Base-by-base conservation (phyloP, 2,888 invertebrate genomes). In the Sesamia inferens region DNA sequence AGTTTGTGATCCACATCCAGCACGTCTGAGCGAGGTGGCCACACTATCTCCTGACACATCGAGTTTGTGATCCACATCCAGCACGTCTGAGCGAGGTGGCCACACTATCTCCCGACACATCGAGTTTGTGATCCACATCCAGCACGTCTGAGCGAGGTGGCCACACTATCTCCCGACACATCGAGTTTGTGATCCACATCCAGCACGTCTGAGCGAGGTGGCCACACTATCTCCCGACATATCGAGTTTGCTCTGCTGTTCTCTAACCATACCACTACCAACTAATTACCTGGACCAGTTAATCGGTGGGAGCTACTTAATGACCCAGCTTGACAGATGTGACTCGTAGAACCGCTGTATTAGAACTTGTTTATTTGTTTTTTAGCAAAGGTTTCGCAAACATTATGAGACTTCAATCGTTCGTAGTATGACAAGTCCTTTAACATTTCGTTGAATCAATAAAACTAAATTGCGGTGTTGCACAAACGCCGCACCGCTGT, bases 281-380 rank as follows among this genome's bases (percentile, higher is more conserved):
- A 42, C 8, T 51, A 44, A 70, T 16, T 22, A 65, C n/a, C 11
- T 57, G 1, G 6, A 22, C 8, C 24, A 19, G 11, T 42, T 24
- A 47, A 24, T 39, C 42, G 39, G 44, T 63, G 51, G 22, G 13
- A n/a, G 22, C 59, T 31, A 64, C 13, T 48, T 70, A 39, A 31
- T 47, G 65, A 31, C 10, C 65, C 57, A 58, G 65, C 54, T 66
- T 48, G 64, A 59, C 82, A 31, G 44, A 54, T 63, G 72, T 19
- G 57, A 57, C 51, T 42, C 24, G 19, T 31, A 11, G 59, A 70
- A 67, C 69, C 66, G 39, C 58, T 55, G 44, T 54, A n/a, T n/a
- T n/a, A n/a, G n/a, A n/a, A n/a, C n/a, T n/a, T n/a, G 13, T 31
- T 47, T n/a, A 42, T 68, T 10, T 42, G 14, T n/a, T 71, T 24